Percentiles rank a stretch among this genome's conserved stretches.
Evolutionary conservation across 2,888 invertebrate species (phyloP).

Genomic region (Chelonus formosanus): DNA sequence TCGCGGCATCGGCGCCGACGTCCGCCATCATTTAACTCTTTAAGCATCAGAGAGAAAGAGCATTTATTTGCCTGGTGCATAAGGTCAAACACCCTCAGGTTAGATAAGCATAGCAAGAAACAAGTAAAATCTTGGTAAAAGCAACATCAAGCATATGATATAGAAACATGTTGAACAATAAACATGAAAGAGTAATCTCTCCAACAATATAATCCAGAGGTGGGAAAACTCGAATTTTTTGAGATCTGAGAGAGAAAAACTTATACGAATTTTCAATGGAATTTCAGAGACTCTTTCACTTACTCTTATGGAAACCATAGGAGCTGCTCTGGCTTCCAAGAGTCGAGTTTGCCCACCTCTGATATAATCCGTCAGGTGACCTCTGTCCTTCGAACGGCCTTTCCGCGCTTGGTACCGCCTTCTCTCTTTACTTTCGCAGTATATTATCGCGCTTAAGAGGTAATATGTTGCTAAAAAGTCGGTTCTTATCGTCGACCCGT

Average conservation of each 20-base stretch:
- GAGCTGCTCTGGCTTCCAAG: too few relatives aligned
- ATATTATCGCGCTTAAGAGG: slow-evolving; percentile 30
- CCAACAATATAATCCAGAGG: not conserved
- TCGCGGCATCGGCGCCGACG: slow-evolving; percentile 37
- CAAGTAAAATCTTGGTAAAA: slow-evolving; percentile 46
- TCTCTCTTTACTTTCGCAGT: not conserved
- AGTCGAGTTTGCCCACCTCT: too few relatives aligned
- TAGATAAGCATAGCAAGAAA: slow-evolving; percentile 48
- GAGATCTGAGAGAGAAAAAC: too few relatives aligned
- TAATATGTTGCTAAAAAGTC: slow-evolving; percentile 30
- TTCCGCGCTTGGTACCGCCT: slow-evolving; percentile 42
- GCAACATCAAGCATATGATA: not conserved
- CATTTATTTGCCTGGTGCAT: slow-evolving; percentile 22
- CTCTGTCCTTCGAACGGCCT: slow-evolving; percentile 62
- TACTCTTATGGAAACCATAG: too few relatives aligned
- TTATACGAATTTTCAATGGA: too few relatives aligned
- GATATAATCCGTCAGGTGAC: slow-evolving; percentile 43
- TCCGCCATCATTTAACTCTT: slow-evolving; percentile 14
- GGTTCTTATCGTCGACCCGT: slow-evolving; percentile 25
- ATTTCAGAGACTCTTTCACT: too few relatives aligned
- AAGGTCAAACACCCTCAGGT: slow-evolving; percentile 57
- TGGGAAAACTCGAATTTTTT: too few relatives aligned
- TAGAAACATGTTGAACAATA: slow-evolving; percentile 24
- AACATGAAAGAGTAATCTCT: slow-evolving; percentile 6
- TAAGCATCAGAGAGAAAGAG: not conserved